A percentile compares a stretch with the other conserved stretches of the same genome.
Conservation (phyloP, 1,140 invertebrate species). For the Drosophila kanapiae region DNA sequence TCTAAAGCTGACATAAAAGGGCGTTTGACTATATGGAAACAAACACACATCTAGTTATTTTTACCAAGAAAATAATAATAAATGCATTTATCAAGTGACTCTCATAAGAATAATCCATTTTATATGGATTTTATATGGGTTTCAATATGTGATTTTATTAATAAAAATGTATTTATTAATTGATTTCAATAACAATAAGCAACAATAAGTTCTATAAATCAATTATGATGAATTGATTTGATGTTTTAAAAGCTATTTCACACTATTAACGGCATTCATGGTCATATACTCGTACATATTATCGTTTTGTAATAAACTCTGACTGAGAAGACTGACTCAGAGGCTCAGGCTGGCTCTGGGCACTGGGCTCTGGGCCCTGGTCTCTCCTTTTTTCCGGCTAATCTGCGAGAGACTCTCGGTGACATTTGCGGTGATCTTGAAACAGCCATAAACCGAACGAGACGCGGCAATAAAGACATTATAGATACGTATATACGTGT, state of each 20-base stretch:
- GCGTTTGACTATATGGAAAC: too few species aligned
- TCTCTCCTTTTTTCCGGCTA: conserved; percentile 24
- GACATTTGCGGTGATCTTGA: conserved; percentile 42
- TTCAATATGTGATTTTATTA: too few species aligned
- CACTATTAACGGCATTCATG: neutral
- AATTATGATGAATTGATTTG: neutral
- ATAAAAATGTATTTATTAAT: too few species aligned
- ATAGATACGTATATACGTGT: conserved; percentile 22
- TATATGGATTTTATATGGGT: too few species aligned
- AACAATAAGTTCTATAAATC: neutral
- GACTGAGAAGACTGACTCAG: neutral
- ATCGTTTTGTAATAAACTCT: conserved; percentile 6
- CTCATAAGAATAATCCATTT: too few species aligned
- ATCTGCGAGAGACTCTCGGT: conserved; percentile 16
- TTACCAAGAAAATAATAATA: too few species aligned
- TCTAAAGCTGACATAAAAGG: too few species aligned
- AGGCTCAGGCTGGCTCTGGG: neutral
- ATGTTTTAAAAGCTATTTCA: neutral
- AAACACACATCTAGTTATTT: too few species aligned
- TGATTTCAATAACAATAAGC: neutral
- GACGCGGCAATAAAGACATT: conserved; percentile 21
- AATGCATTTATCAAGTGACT: too few species aligned
- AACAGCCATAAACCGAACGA: conserved; percentile 19
- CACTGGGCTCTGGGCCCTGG: neutral
- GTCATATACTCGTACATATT: neutral